Evolutionary conservation across 2,888 invertebrate species (phyloP), one percentile per base, ranked within the genome.

Genomic region (Pseudoips prasinana): DNA sequence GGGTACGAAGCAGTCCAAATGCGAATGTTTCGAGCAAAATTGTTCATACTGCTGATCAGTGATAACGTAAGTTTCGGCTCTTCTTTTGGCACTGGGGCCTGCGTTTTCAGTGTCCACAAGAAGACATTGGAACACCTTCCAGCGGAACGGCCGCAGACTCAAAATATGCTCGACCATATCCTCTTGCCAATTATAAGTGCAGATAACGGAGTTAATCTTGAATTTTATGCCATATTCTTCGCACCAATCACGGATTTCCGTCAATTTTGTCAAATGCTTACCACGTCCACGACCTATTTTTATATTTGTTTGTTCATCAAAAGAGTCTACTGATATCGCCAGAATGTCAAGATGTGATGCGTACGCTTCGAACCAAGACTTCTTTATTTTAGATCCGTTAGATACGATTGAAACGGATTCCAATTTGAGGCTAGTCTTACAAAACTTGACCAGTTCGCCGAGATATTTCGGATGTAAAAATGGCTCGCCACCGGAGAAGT

Each of bases 401-500:
- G 35, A 35, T 6, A 35, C 29, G 2, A 35, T 35, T n/a, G 35
- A 35, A 4, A 29, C 25, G 5, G 35, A 35, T 10, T 35, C 35
- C 17, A 35, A 14, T 22, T 35, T 18, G 1, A 35, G 8, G 5
- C 25, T 17, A 3, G 7, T n/a, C 25, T 35, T 35, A 10, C 35
- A 35, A 11, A 25, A 35, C 25, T 35, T 35, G 5, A 29, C 29
- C 1, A 35, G 8, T 9, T 35, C 22, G n/a, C 35, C 35, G 11
- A 35, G 25, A 14, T 35, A 29, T 29, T 35, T 35, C 1, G 35
- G 25, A 22, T 35, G 25, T 19, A 35, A 20, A 11, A 35, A 35
- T n/a, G 35, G 35, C 29, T 35, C 35, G 7, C 35, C 35, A 8
- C 35, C 35, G 3, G 35, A 35, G 20, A 35, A 35, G 7, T 35